Conservation (phyloP, 2,797 vertebrate species). For the Phrynocephalus forsythii region DNA sequence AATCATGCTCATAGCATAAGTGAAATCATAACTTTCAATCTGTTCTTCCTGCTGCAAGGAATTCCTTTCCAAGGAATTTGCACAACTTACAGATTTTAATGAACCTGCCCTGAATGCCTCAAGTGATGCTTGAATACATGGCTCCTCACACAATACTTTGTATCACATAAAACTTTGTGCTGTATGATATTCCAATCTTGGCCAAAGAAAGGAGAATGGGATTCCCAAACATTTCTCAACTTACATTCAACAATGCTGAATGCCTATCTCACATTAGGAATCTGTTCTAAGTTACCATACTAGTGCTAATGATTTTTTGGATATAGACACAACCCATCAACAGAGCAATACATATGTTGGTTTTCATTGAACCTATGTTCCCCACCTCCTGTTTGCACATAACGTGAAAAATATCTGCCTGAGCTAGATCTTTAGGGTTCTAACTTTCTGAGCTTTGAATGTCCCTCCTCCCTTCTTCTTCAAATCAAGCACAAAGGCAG, state of each 20-base stretch:
- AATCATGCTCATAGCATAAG: too few relatives aligned
- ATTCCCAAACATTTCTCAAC: not conserved
- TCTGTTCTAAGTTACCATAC: not conserved
- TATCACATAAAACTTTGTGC: not conserved
- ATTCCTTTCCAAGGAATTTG: too few relatives aligned
- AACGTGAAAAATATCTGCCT: not conserved
- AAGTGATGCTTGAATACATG: not conserved
- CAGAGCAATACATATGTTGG: not conserved
- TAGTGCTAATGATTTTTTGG: not conserved
- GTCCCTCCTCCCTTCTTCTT: conserved; percentile 35
- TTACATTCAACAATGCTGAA: not conserved
- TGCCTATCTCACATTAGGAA: not conserved
- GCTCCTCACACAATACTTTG: not conserved
- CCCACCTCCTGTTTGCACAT: not conserved
- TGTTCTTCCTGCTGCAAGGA: too few relatives aligned
- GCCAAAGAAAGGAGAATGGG: too few relatives aligned
- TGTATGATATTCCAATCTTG: not conserved
- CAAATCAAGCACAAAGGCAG: conserved; percentile 73
- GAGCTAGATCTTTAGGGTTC: conserved; percentile 14
- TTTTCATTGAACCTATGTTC: not conserved
- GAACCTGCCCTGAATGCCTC: not conserved
- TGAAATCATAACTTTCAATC: too few relatives aligned
- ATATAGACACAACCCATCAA: not conserved
- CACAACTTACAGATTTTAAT: too few relatives aligned
- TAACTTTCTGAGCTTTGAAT: conserved; percentile 40